These are phyloP conservation scores for Sylvia atricapilla DNA, from an alignment of 2,113 vertebrate genomes.

Conservation along the genomic window DNA sequence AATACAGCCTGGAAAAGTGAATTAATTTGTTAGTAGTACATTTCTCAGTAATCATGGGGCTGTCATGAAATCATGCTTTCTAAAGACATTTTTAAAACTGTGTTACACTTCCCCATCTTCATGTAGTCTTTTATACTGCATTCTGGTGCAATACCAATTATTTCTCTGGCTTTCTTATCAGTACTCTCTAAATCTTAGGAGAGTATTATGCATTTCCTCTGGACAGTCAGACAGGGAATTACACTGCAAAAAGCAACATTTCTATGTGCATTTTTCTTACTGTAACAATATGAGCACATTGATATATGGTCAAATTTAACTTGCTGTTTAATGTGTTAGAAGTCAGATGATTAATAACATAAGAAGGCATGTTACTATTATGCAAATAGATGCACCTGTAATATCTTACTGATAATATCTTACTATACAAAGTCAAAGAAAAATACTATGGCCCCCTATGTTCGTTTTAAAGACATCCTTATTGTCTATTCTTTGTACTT, in stretches of 20 bases:
- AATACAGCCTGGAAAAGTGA: background rate
- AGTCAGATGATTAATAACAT: background rate
- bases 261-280: background rate
- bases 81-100: background rate
- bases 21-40: background rate
- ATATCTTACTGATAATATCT: background rate
- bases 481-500: background rate
- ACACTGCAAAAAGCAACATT: background rate
- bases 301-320: background rate
- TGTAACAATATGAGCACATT: background rate
- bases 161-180: background rate
- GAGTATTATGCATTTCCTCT: background rate
- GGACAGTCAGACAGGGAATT: background rate
- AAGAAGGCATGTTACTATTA: background rate
- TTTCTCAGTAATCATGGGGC: background rate
- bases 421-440: background rate
- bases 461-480: background rate
- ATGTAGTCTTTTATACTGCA: background rate
- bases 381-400: background rate
- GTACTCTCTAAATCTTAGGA: background rate
- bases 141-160: background rate
- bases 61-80: background rate
- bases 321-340: background rate
- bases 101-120: background rate
- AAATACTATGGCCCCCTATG: background rate